Conservation (phyloP, 1,140 invertebrate species). For the Teleopsis dalmanni region DNA sequence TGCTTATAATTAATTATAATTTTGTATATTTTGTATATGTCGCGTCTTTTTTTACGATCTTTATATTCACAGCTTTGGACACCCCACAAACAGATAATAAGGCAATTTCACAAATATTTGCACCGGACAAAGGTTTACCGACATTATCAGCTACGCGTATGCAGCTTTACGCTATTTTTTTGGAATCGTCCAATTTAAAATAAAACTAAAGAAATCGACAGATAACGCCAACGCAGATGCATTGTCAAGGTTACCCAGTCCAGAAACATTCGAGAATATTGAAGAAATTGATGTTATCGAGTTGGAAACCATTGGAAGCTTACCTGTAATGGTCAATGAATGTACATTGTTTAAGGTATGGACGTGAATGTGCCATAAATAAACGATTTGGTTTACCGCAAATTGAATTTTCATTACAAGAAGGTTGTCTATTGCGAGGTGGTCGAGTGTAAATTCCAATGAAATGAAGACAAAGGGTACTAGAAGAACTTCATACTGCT, state of each 20-base stretch:
- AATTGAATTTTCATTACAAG: constrained; percentile 13
- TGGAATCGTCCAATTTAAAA: constrained; percentile 18
- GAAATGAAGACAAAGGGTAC: neutral
- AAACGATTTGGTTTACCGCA: constrained; percentile 4
- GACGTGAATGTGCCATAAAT: neutral
- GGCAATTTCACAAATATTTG: constrained; percentile 39
- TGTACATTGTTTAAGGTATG: constrained; percentile 10
- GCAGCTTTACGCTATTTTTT: constrained; percentile 28
- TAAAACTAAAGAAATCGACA: constrained; percentile 17
- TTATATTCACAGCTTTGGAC: no score
- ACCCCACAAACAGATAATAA: constrained; percentile 50
- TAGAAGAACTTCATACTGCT: constrained; percentile 3
- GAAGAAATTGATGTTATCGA: constrained; percentile 3
- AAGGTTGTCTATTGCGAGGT: constrained; percentile 18
- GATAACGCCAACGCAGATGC: constrained; percentile 22
- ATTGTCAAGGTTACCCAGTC: constrained; percentile 19
- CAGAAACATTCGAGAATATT: neutral
- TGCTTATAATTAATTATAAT: no score
- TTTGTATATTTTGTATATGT: no score
- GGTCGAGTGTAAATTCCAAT: constrained; percentile 16
- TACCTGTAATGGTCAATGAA: constrained; percentile 6
- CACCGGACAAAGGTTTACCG: constrained; percentile 42
- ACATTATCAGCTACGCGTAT: constrained; percentile 33
- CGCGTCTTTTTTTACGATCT: no score
- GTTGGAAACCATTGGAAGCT: neutral